Evolutionary conservation across 37 sponge, comb jelly and placozoan genomes (phyloP).

Genomic region (Chondrilla cf. caribensis): DNA sequence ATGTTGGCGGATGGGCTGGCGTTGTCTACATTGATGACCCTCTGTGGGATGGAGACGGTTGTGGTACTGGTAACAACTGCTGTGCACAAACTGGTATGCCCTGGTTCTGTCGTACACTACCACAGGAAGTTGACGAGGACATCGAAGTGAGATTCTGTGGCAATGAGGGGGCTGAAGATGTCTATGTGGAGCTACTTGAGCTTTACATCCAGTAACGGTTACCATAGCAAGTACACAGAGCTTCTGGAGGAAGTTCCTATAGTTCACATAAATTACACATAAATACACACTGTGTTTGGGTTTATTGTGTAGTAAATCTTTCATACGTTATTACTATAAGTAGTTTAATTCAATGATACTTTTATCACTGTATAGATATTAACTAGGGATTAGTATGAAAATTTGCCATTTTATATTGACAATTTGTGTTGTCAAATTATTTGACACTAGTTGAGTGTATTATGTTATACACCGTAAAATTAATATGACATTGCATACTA

Average conservation of each 20-base stretch:
- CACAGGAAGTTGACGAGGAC: slow-evolving; percentile 7
- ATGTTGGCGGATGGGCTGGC: neutral
- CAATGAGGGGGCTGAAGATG: slow-evolving; percentile 4
- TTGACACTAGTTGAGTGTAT: no score
- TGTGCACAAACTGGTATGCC: slow-evolving; percentile 13
- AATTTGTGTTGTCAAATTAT: no score
- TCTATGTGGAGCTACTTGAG: neutral
- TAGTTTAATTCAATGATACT: no score
- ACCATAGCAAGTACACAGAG: neutral
- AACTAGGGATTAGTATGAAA: no score
- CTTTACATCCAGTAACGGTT: slow-evolving; percentile 6
- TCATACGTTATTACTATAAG: no score
- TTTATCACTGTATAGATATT: no score
- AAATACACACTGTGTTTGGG: no score
- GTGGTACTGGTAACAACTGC: slow-evolving; percentile 13
- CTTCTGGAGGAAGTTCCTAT: neutral
- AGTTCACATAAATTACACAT: no score
- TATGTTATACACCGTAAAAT: no score
- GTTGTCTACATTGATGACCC: neutral
- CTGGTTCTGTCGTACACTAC: slow-evolving; percentile 10
- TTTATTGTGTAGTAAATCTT: no score
- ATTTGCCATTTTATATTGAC: no score
- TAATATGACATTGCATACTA: no score
- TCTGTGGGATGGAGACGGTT: slow-evolving; percentile 13
- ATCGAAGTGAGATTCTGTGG: slow-evolving; percentile 16